A percentile compares a stretch with the other conserved stretches of the same genome.
Conservation (phyloP, 2,113 vertebrate genomes). For the Trogon surrucura region DNA sequence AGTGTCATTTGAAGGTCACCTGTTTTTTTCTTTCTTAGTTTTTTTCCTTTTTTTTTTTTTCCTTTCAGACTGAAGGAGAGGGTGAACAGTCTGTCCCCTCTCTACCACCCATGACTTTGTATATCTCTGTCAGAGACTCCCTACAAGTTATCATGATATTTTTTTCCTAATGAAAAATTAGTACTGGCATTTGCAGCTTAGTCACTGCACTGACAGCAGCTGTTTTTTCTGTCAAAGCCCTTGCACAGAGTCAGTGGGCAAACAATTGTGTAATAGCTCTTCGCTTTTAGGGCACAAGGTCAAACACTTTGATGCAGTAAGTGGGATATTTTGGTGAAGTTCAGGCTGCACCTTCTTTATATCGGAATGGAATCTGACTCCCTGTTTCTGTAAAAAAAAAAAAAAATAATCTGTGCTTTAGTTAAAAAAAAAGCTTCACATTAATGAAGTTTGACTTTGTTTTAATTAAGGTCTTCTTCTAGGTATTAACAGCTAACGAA, state of each 20-base stretch:
- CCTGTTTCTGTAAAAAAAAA: not conserved
- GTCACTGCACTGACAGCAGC: not conserved
- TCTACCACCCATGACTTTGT: not conserved
- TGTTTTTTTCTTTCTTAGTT: fast-evolving
- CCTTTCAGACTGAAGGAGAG: not conserved
- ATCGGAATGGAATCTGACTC: not conserved
- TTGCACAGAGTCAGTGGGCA: not conserved
- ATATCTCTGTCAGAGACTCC: not conserved
- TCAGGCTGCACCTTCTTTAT: not conserved
- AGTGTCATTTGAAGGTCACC: not conserved
- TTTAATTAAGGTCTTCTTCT: not conserved
- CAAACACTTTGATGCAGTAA: not conserved
- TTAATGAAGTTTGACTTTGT: not conserved
- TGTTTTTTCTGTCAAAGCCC: not conserved
- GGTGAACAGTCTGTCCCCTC: not conserved
- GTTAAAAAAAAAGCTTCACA: not conserved
- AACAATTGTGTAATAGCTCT: not conserved
- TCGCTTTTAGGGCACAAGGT: not conserved
- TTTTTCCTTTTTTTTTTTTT: not conserved
- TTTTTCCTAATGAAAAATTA: not conserved
- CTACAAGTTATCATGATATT: not conserved
- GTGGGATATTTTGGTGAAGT: not conserved
- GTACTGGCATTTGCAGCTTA: not conserved
- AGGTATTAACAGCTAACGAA: not conserved
- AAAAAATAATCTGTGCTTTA: not conserved